Conservation (phyloP, 2,797 vertebrate species). For the Tolypeutes matacus region DNA sequence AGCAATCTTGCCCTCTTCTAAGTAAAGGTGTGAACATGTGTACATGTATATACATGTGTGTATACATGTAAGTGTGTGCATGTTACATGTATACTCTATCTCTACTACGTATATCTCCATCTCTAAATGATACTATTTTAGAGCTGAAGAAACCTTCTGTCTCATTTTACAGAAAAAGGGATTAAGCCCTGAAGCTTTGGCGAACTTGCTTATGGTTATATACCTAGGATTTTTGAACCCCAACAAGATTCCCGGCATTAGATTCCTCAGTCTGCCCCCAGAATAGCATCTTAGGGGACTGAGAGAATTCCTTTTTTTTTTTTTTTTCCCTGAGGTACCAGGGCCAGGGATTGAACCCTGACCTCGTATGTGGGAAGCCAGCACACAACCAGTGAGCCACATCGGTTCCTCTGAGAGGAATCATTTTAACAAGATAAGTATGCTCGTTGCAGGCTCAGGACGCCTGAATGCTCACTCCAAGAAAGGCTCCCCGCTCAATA, state of each 20-base stretch:
- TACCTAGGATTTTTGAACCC: neutral
- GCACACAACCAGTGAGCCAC: no score
- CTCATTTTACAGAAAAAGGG: neutral
- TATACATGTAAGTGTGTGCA: rapidly evolving
- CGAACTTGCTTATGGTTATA: neutral
- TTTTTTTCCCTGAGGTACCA: no score
- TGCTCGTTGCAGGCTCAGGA: neutral
- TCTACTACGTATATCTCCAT: neutral
- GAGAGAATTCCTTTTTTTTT: neutral
- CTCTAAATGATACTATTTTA: neutral
- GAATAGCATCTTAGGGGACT: neutral
- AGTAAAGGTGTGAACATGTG: rapidly evolving
- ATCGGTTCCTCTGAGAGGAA: neutral
- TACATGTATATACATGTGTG: neutral
- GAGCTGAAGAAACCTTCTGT: neutral
- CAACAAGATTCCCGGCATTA: neutral
- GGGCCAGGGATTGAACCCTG: no score
- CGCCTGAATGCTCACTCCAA: neutral
- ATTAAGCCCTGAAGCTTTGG: neutral
- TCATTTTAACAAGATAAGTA: neutral
- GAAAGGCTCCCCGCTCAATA: neutral
- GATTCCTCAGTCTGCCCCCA: neutral
- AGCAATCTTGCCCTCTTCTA: neutral
- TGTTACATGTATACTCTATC: neutral
- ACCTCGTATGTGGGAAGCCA: no score